Evolutionary conservation across 1,140 invertebrate genomes (phyloP).

Genomic region (Rhagoletis zephyria): DNA sequence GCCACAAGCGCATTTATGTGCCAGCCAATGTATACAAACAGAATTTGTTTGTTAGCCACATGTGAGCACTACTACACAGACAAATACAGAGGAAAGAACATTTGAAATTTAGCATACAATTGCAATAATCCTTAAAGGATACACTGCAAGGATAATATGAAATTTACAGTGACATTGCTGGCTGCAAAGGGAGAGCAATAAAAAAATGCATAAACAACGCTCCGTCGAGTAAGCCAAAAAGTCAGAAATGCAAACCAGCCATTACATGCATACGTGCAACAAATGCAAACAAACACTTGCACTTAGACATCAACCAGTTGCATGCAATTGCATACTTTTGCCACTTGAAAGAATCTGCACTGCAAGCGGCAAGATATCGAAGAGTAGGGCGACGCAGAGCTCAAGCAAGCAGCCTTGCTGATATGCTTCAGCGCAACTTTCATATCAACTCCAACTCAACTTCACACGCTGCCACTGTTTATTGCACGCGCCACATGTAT

Average conservation of each 20-base stretch:
- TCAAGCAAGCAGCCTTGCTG: neutral
- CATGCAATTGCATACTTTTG: conserved; percentile 47
- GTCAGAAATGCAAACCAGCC: conserved; percentile 36
- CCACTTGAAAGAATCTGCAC: neutral
- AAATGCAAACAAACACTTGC: neutral
- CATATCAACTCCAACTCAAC: neutral
- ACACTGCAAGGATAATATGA: conserved; percentile 43
- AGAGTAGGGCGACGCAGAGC: neutral
- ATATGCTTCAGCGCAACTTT: conserved; percentile 7
- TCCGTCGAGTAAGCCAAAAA: conserved; percentile 40
- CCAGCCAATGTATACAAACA: conserved; percentile 7
- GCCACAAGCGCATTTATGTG: conserved; percentile 36
- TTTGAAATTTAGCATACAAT: conserved; percentile 44
- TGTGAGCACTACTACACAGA: too few relatives aligned
- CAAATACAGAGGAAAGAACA: neutral
- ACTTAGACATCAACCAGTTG: conserved; percentile 2
- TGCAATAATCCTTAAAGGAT: conserved; percentile 52
- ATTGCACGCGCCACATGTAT: neutral
- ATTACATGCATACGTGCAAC: conserved; percentile 16
- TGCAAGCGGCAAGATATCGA: neutral
- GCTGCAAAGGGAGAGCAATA: conserved; percentile 11
- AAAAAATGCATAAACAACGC: conserved; percentile 47
- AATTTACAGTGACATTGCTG: conserved; percentile 35
- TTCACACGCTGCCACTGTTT: neutral
- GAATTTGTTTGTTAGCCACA: conserved; percentile 29